Percentiles rank a stretch among this genome's conserved stretches.
phyloP scores from a whole-genome alignment of 2,797 vertebrate genomes.

The Sardinella longiceps region DNA sequence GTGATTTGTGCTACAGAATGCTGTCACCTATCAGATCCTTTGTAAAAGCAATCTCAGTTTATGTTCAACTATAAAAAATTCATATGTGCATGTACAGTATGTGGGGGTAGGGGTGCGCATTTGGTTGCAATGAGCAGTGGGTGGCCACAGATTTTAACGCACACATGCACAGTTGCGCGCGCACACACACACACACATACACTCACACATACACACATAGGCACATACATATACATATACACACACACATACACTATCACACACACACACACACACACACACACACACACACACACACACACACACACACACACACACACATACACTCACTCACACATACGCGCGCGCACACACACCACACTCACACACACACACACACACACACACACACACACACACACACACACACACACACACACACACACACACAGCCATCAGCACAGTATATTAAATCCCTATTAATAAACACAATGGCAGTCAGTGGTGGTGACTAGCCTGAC shows the following conservation, averaged over 20 bases:
- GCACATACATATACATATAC: no score
- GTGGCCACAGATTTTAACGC: no score
- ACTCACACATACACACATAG: no score
- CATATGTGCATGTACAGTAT: accelerated
- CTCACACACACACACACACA: neutral
- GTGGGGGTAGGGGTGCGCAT: neutral
- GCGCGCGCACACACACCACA: no score
- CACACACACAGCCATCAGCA: neutral
- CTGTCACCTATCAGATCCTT: neutral
- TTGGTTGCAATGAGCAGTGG: no score
- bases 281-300: no score
- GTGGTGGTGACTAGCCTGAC: neutral
- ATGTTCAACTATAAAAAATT: neutral
- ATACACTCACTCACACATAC: no score
- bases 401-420: neutral
- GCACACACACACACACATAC: no score
- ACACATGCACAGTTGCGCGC: no score
- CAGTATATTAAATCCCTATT: neutral
- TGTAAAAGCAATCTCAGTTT: neutral
- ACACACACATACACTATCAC: no score
- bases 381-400: slow-evolving; percentile 3
- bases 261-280: no score
- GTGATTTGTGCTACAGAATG: neutral
- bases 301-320: no score
- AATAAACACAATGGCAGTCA: neutral